These are phyloP conservation scores for Threskiornis aethiopicus DNA, from an alignment of 2,797 vertebrate genomes.

Conservation along the genomic window DNA sequence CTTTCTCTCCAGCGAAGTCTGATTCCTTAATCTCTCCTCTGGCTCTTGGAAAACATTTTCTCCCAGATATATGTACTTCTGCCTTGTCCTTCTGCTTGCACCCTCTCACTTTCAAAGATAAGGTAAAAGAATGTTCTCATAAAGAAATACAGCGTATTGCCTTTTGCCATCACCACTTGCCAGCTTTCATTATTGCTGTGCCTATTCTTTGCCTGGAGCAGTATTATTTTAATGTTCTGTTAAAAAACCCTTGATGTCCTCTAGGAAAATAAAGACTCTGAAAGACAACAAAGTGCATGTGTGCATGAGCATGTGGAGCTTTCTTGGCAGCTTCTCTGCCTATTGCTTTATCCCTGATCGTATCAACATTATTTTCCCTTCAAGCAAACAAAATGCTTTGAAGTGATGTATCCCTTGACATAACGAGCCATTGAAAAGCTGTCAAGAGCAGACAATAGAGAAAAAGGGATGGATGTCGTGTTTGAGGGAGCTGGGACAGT, in stretches of 20 bases:
- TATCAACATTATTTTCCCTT: slow-evolving; percentile 28
- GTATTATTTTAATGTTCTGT: slow-evolving; percentile 38
- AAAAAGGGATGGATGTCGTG: background rate
- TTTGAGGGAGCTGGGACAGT: background rate
- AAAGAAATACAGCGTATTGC: background rate
- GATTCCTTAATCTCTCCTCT: background rate
- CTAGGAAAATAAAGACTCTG: background rate
- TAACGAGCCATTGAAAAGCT: background rate
- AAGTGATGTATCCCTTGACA: background rate
- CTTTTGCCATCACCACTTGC: slow-evolving; percentile 10
- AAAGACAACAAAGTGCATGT: background rate
- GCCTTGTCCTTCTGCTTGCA: background rate
- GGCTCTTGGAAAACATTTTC: background rate
- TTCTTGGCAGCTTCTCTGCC: background rate
- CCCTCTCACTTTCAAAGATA: background rate
- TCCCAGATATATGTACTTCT: background rate
- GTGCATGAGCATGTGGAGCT: background rate
- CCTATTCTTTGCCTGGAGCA: slow-evolving; percentile 1
- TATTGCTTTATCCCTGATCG: slow-evolving; percentile 2
- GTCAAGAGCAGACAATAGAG: background rate
- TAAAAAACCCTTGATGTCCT: background rate
- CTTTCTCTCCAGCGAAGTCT: background rate
- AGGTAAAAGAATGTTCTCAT: background rate
- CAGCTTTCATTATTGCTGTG: background rate
- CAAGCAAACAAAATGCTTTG: slow-evolving; percentile 24